A percentile compares a stretch with the other conserved stretches of the same genome.
Conservation (phyloP, 2,888 invertebrate species). For the Apamea monoglypha region DNA sequence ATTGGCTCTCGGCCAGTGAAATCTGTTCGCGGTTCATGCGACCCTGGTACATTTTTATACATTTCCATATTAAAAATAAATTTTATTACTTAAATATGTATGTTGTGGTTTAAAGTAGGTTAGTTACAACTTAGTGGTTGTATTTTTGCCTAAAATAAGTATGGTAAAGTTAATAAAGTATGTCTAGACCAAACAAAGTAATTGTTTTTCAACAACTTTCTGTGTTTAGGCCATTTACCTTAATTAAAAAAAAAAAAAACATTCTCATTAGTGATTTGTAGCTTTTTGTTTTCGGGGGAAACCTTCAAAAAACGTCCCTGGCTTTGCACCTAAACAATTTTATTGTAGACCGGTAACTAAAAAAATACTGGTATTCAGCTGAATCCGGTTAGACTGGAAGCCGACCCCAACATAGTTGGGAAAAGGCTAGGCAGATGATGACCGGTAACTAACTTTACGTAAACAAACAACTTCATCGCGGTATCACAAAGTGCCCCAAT, state of each 20-base stretch:
- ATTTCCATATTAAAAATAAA: conserved; percentile 68
- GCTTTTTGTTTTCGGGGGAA: background rate
- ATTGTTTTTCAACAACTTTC: background rate
- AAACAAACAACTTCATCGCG: background rate
- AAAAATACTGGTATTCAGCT: too few species aligned
- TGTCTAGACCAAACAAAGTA: background rate
- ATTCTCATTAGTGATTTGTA: background rate
- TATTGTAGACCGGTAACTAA: background rate
- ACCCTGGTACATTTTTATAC: conserved; percentile 67
- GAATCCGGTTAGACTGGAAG: too few species aligned
- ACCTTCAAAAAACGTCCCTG: background rate
- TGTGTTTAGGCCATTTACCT: background rate
- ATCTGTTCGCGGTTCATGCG: conserved; percentile 62
- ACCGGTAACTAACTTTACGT: background rate
- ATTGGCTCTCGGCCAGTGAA: conserved; percentile 65
- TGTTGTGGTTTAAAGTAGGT: conserved; percentile 53
- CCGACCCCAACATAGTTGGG: too few species aligned
- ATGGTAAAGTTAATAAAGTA: background rate
- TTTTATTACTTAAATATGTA: conserved; percentile 64
- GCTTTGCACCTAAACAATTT: background rate
- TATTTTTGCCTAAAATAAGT: conserved; percentile 19
- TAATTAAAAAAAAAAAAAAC: background rate
- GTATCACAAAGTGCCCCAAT: background rate
- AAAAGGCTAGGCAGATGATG: too few species aligned
- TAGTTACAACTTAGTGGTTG: conserved; percentile 39